A percentile compares a stretch with the other conserved stretches of the same genome.
Evolutionary conservation across 2,113 vertebrate species (phyloP).

Genomic region (Alaudala cheleensis): DNA sequence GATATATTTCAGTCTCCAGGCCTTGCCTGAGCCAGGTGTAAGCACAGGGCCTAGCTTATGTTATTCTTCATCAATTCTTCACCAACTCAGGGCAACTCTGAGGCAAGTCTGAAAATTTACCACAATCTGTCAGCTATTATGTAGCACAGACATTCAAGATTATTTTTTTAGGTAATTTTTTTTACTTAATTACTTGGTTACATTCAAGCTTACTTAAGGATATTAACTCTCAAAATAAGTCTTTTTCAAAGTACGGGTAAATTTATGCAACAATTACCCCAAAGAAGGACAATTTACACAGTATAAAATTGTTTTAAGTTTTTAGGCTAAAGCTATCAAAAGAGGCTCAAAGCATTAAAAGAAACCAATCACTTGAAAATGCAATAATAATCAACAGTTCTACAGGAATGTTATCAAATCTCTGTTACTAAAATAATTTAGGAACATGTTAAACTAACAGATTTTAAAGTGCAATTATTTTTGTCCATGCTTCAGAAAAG

Average conservation of each 20-base stretch:
- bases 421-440: background rate
- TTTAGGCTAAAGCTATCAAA: background rate
- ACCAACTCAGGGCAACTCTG: background rate
- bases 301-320: background rate
- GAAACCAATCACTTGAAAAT: background rate
- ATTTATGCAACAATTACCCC: background rate
- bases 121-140: background rate
- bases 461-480: background rate
- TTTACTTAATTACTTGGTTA: background rate
- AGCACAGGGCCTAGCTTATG: background rate
- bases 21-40: background rate
- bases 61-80: background rate
- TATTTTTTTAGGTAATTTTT: background rate
- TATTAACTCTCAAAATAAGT: background rate
- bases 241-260: background rate
- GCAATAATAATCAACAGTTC: background rate
- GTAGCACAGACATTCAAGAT: background rate
- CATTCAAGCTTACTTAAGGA: background rate
- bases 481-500: background rate
- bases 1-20: background rate
- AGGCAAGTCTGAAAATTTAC: background rate
- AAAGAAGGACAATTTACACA: background rate
- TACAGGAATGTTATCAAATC: background rate
- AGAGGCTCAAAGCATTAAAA: background rate
- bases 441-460: background rate